Evolutionary conservation across 2,113 vertebrate species (phyloP).

Genomic region (Epinephelus fuscoguttatus): DNA sequence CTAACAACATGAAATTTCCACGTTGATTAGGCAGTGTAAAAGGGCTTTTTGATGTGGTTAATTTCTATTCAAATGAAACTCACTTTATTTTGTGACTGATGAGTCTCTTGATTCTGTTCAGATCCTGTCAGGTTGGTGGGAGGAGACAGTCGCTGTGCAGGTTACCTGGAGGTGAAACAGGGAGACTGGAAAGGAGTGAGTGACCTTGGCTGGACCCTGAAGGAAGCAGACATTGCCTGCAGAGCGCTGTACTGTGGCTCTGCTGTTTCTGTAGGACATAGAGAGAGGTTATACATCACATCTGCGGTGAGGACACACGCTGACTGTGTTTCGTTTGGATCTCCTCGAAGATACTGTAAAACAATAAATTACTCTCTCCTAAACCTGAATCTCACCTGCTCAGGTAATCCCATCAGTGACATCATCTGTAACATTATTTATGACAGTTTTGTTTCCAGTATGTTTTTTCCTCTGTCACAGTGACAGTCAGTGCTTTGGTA

Average conservation of each 20-base stretch:
- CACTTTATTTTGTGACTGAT: background rate
- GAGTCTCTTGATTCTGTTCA: background rate
- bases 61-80: background rate
- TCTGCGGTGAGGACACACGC: fast-evolving
- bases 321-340: no score
- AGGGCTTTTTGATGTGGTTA: background rate
- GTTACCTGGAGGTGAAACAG: constrained; percentile 13
- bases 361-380: no score
- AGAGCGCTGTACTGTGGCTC: background rate
- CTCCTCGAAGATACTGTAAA: no score
- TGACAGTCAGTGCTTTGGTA: no score
- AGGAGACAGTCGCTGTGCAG: constrained; percentile 14
- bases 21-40: no score
- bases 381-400: no score
- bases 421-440: no score
- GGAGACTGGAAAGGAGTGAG: constrained; percentile 6
- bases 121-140: constrained; percentile 6
- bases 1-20: no score
- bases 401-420: no score
- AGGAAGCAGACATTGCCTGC: background rate
- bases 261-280: background rate
- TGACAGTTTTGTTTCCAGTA: no score
- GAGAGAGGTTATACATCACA: no score
- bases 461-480: no score
- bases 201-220: background rate